Percentiles rank a stretch among this genome's conserved stretches.
These are phyloP conservation scores for Poicephalus gulielmi DNA, from an alignment of 2,113 vertebrate genomes.

Conservation along the genomic window DNA sequence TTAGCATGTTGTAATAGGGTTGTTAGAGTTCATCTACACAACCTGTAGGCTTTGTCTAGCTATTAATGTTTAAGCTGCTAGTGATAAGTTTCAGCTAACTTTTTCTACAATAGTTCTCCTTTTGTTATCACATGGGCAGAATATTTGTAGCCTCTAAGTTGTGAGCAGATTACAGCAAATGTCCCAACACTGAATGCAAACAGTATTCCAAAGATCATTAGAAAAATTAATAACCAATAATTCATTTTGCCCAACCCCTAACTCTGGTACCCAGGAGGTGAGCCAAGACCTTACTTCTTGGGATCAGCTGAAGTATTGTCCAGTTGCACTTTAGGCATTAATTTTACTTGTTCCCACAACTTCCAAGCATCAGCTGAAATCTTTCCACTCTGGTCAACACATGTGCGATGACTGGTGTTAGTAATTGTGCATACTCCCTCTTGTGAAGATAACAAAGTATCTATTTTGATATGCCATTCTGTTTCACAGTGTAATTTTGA, in stretches of 20 bases:
- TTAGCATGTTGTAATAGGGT: accelerated
- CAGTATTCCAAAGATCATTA: background rate
- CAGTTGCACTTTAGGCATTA: background rate
- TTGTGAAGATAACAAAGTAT: background rate
- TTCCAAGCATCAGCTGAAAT: background rate
- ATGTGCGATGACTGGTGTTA: background rate
- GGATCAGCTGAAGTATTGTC: background rate
- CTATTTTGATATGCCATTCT: background rate
- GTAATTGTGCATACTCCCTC: background rate
- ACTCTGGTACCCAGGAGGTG: background rate
- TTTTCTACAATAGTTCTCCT: background rate
- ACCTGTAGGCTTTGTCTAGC: background rate
- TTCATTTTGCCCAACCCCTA: background rate
- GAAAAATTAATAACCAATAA: background rate
- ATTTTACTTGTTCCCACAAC: background rate
- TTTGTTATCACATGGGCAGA: background rate
- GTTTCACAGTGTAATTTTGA: background rate
- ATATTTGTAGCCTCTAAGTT: background rate
- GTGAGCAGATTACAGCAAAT: background rate
- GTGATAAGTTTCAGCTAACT: background rate
- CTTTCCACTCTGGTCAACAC: background rate
- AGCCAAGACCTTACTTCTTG: background rate
- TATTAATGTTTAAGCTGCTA: background rate
- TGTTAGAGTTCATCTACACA: background rate
- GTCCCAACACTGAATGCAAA: background rate